Evolutionary conservation across 2,797 vertebrate species (phyloP), one percentile per base, ranked within the genome.

Genomic region (Buphagus erythrorhynchus): DNA sequence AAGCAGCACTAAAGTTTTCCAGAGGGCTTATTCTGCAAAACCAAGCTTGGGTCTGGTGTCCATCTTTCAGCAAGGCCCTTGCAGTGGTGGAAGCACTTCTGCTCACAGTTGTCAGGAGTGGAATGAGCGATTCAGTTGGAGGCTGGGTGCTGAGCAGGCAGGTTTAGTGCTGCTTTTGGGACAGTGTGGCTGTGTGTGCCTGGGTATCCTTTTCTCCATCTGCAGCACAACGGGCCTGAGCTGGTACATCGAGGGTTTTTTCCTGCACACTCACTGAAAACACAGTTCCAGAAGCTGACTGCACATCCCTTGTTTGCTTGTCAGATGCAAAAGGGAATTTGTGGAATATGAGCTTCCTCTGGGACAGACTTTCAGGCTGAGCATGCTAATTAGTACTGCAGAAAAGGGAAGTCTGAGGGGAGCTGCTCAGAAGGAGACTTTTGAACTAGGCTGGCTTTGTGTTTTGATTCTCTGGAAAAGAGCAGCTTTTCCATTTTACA

Each of bases 341-440:
- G 57, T 80, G 48, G 72, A 84, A 61, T 36, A 67, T 55, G 63
- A 95, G 66, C 80, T 93, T 86, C 92, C 91, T 81, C 40, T 93
- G 96, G 88, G 91, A 80, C 62, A 88, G 90, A 52, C n/a, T 87
- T 93, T 45, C 67, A 77, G 85, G 91, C 85, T 69, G 29, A 92
- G 55, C 1, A 1, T 81, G 79, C 67, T 95, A 86, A 93, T 96
- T 96, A 94, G 67, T 25, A 11, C 69, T 86, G 81, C 73, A 91
- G 78, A 80, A 81, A 69, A 81, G 57, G 14, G 42, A 91, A 68
- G 21, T 91, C 88, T 86, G 62, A 83, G 65, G 81, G 68, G 69
- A 96, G 15, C 72, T 61, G 61, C 84, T 96, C 84, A 68, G 75
- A 40, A 87, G 35, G 91, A 93, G 86, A 88, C 54, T 86, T 68